Evolutionary conservation across 2,888 invertebrate genomes (phyloP).

Genomic region (Chrysotoxum bicinctum): DNA sequence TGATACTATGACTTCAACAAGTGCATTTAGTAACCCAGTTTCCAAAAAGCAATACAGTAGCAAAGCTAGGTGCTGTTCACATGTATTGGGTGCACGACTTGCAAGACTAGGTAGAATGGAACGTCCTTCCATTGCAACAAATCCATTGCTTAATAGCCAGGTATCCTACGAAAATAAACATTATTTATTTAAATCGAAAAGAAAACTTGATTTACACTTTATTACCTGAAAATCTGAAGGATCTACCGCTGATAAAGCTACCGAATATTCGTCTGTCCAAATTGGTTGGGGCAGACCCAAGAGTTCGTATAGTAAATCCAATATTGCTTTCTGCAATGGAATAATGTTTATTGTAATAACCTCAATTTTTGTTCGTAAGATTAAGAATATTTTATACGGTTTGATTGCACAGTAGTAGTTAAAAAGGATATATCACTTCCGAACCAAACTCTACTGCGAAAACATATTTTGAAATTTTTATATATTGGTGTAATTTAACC

Average conservation of each 20-base stretch:
- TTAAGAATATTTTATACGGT: neutral
- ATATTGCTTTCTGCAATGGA: conserved; percentile 89
- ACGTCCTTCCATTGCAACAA: conserved; percentile 95
- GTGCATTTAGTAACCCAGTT: conserved; percentile 92
- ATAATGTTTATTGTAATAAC: neutral
- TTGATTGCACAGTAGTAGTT: too few species aligned
- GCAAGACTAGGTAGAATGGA: conserved; percentile 93
- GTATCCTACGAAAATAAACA: conserved; percentile 84
- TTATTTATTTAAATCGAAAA: neutral
- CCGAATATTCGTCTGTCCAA: conserved; percentile 96
- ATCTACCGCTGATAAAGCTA: conserved; percentile 94
- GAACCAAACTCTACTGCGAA: too few species aligned
- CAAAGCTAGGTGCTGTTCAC: conserved; percentile 94
- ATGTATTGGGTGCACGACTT: conserved; percentile 92
- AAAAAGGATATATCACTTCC: too few species aligned
- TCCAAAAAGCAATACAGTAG: conserved; percentile 94
- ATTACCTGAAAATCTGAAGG: conserved; percentile 87
- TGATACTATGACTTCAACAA: conserved; percentile 95
- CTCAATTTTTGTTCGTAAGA: neutral
- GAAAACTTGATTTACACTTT: neutral
- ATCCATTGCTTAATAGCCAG: conserved; percentile 95
- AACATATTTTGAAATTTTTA: too few species aligned
- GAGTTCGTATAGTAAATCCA: conserved; percentile 95
- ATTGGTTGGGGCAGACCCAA: conserved; percentile 93
- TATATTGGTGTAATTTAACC: too few species aligned